Base-by-base conservation (phyloP, 2,888 invertebrate genomes). In the Acrocyrtus sp. region DNA sequence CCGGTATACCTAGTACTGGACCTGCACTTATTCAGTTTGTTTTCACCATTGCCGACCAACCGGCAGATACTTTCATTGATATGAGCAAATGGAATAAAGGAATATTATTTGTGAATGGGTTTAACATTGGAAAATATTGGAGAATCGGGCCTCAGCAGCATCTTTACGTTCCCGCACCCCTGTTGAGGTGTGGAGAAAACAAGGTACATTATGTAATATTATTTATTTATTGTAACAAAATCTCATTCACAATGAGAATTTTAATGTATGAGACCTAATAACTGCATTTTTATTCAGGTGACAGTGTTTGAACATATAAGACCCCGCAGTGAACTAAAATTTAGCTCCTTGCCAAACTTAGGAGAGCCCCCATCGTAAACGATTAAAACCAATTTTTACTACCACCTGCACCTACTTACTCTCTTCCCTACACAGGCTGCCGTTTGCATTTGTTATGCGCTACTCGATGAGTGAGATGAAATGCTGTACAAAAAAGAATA, bases 111-210 rank as follows among this genome's bases (percentile, higher is more conserved):
- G 85, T 96, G 0, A 96, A 96, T 83, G 93, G 92, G 0, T 89
- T 92, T 82, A 94, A 95, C 83, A 86, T 96, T 22, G 95, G 95
- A 0, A 87, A 95, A 53, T 95, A 95, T 84, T 93, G 93, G 90
- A 90, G 90, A 0, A 82, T 87, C 1, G 95, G 96, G 0, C 96
- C 96, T 0, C 92, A 94, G 84, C 87, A 91, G 70, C 92, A 92
- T 0, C 85, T 95, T 0, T 96, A 93, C 83, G 85, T 95, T 29
- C 95, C 96, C 0, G 92, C 90, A 0, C 89, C 92, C 0, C 88
- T 90, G 83, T 86, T 94, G 29, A 87, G 85, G 53, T 80, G 83
- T 15, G 90, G 90, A 15, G 73, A 77, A 24, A 93, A 93, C 83
- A 84, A 85, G 26, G 27, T 41, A 50, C 34, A 15, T n/a, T n/a